Percentiles rank a stretch among this genome's conserved stretches.
phyloP scores from a whole-genome alignment of 2,888 invertebrate species.

The Blastobasis lacticolella region DNA sequence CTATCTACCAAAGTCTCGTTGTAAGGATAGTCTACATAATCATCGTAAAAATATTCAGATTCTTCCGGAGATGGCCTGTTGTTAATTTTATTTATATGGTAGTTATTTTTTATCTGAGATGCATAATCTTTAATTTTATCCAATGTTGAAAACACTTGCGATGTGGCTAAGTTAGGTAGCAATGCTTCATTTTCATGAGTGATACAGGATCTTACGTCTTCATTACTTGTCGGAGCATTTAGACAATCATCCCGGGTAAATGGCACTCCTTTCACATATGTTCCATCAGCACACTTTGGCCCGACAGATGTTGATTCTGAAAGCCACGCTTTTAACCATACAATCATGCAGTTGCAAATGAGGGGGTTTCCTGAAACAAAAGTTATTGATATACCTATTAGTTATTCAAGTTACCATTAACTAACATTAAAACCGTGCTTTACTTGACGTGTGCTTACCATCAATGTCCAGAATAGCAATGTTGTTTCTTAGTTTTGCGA shows the following conservation, averaged over 20 bases:
- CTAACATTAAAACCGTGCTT: too few relatives aligned
- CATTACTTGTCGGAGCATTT: slow-evolving; percentile 51
- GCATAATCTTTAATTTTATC: slow-evolving; percentile 70
- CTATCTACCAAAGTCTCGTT: slow-evolving; percentile 71
- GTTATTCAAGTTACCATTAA: background rate
- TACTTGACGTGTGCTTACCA: slow-evolving; percentile 68
- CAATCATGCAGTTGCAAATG: slow-evolving; percentile 84
- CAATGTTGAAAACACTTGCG: slow-evolving; percentile 74
- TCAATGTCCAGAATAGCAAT: slow-evolving; percentile 89
- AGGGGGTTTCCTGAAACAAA: slow-evolving; percentile 84
- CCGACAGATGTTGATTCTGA: slow-evolving; percentile 83
- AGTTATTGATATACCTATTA: background rate
- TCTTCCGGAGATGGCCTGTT: slow-evolving; percentile 80
- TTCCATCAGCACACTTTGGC: slow-evolving; percentile 86
- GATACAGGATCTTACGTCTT: slow-evolving; percentile 73
- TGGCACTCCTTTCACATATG: slow-evolving; percentile 81
- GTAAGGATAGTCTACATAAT: slow-evolving; percentile 85
- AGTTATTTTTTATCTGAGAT: slow-evolving; percentile 55
- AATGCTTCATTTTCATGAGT: slow-evolving; percentile 82
- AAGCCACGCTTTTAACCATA: slow-evolving; percentile 90
- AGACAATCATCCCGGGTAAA: slow-evolving; percentile 81
- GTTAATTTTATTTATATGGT: slow-evolving; percentile 61
- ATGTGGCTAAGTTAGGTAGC: slow-evolving; percentile 67
- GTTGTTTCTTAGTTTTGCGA: slow-evolving; percentile 84
- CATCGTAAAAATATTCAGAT: slow-evolving; percentile 88